Conservation (phyloP, 2,797 vertebrate genomes). For the Odontamblyopus rebecca region DNA sequence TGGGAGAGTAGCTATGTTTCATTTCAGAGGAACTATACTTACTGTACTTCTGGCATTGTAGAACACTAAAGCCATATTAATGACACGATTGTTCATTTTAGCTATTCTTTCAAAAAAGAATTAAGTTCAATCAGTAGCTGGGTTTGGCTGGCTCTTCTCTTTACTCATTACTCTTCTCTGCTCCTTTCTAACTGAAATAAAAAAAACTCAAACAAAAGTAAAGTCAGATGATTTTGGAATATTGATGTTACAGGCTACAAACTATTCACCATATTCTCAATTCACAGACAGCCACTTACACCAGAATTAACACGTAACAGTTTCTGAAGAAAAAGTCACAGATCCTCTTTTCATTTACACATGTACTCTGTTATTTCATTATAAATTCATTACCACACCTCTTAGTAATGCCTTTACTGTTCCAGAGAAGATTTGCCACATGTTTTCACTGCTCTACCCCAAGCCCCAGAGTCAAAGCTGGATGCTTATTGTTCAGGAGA, state of each 20-base stretch:
- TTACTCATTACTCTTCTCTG: conserved; percentile 35
- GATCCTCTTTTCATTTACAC: neutral
- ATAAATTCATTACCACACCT: conserved; percentile 15
- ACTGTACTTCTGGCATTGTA: neutral
- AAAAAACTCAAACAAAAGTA: conserved; percentile 61
- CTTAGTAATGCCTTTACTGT: conserved; percentile 12
- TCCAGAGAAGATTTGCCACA: conserved; percentile 9
- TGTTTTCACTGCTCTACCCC: conserved; percentile 2
- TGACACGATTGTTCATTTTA: too few relatives aligned
- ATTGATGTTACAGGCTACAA: neutral
- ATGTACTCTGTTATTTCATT: conserved; percentile 6
- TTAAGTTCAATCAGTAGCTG: too few relatives aligned
- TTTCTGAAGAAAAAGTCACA: conserved; percentile 11
- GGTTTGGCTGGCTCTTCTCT: neutral
- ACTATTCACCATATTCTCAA: conserved; percentile 22
- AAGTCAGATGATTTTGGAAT: conserved; percentile 58
- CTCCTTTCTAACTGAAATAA: conserved; percentile 56
- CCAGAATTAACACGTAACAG: neutral
- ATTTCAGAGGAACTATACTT: neutral
- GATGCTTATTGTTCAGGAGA: conserved; percentile 14
- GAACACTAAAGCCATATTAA: too few relatives aligned
- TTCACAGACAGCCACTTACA: conserved; percentile 28
- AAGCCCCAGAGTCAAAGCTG: conserved; percentile 7
- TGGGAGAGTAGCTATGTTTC: neutral
- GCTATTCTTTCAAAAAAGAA: neutral